Evolutionary conservation across 1,140 invertebrate species (phyloP).

Genomic region (Cecropterus lyciades): DNA sequence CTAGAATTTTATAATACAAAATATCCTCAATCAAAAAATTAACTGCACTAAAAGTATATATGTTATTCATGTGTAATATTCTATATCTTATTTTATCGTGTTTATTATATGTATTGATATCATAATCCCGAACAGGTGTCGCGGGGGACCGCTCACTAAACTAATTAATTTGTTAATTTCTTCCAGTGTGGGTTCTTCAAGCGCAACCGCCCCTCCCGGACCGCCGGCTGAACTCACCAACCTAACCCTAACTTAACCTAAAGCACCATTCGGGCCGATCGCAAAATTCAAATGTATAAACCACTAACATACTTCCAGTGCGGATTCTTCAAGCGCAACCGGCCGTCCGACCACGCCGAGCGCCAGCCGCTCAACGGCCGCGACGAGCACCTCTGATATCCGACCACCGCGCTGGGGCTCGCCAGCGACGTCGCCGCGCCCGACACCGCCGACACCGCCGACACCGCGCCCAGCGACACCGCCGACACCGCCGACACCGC

Average conservation of each 20-base stretch:
- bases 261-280: constrained; percentile 12
- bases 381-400: constrained; percentile 88
- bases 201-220: constrained; percentile 91
- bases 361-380: constrained; percentile 92
- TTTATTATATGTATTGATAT: constrained; percentile 22
- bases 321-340: constrained; percentile 96
- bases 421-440: constrained; percentile 81
- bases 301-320: constrained; percentile 86
- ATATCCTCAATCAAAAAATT: neutral
- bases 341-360: constrained; percentile 91
- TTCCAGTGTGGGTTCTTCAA: constrained; percentile 96
- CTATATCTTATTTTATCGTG: constrained; percentile 1
- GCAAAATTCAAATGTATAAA: constrained; percentile 30
- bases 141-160: constrained; percentile 12
- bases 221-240: constrained; percentile 81
- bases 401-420: constrained; percentile 57
- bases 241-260: constrained; percentile 17
- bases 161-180: constrained; percentile 31
- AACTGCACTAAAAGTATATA: constrained; percentile 12
- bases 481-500: constrained; percentile 86
- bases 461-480: constrained; percentile 85
- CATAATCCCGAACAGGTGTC: constrained; percentile 13
- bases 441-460: constrained; percentile 71
- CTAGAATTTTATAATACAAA: neutral
- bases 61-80: constrained; percentile 5